Conservation (phyloP, 2,888 invertebrate genomes). For the Physocephala rufipes region DNA sequence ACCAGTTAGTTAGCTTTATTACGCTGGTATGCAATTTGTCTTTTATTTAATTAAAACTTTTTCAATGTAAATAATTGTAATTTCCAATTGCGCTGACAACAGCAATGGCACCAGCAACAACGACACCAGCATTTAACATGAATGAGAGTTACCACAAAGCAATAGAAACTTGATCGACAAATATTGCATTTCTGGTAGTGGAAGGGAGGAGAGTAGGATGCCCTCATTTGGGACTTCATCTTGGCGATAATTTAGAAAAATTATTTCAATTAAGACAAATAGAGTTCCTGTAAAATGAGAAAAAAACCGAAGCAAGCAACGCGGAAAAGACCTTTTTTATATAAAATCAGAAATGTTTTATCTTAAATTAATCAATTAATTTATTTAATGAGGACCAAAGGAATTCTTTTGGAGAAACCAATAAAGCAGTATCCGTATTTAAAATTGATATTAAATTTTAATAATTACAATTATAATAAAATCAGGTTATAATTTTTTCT, state of each 20-base stretch:
- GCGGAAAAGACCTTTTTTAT: no score
- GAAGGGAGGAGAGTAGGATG: no score
- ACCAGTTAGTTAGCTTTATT: neutral
- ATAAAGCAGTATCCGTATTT: neutral
- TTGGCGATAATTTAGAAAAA: neutral
- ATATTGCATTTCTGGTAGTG: neutral
- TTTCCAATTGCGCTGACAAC: neutral
- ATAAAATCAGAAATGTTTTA: neutral
- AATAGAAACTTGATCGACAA: neutral
- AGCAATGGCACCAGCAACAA: neutral
- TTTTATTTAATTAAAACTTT: constrained; percentile 25
- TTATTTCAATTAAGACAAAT: neutral
- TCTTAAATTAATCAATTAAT: no score
- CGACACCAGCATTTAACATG: neutral
- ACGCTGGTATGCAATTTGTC: neutral
- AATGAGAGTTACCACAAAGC: neutral
- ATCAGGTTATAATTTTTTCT: neutral
- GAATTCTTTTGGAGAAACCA: no score
- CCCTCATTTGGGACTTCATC: no score
- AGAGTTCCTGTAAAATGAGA: no score
- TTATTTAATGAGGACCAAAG: neutral
- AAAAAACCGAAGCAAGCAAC: no score
- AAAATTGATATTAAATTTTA: neutral
- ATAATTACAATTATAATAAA: neutral
- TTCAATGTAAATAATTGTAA: constrained; percentile 15